A percentile compares a stretch with the other conserved stretches of the same genome.
These are phyloP conservation scores for Leptothorax acervorum DNA, from an alignment of 2,888 invertebrate genomes.

Conservation along the genomic window DNA sequence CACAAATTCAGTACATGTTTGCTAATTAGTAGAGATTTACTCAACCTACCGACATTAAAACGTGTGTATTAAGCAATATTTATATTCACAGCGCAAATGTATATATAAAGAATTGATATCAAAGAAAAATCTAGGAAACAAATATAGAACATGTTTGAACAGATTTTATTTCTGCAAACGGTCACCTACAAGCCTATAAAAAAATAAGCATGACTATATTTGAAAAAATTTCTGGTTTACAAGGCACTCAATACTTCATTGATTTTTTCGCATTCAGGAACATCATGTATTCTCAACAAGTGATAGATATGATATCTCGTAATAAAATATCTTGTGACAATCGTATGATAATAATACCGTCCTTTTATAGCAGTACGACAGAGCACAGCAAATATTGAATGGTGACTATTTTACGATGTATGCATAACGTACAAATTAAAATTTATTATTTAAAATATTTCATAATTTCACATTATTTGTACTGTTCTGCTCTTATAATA, in stretches of 20 bases:
- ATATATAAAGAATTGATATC: background rate
- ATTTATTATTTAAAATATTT: constrained; percentile 15
- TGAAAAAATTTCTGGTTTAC: constrained; percentile 75
- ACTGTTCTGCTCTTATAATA: constrained; percentile 21
- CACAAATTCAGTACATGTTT: background rate
- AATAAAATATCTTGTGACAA: constrained; percentile 36
- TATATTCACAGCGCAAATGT: background rate
- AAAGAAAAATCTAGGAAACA: constrained; percentile 1
- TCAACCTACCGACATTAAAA: constrained; percentile 3
- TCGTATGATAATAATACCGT: background rate
- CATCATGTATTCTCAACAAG: constrained; percentile 56
- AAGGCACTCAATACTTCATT: constrained; percentile 77
- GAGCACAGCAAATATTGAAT: constrained; percentile 23
- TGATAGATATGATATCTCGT: constrained; percentile 17
- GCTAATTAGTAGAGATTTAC: constrained; percentile 11
- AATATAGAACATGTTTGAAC: background rate
- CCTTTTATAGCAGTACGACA: constrained; percentile 15
- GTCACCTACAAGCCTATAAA: constrained; percentile 5
- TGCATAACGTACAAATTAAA: constrained; percentile 11
- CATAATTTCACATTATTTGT: constrained; percentile 21
- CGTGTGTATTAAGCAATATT: background rate
- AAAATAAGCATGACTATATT: constrained; percentile 33
- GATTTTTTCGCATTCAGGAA: constrained; percentile 70
- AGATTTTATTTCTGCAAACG: constrained; percentile 27
- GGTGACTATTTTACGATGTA: constrained; percentile 4